Base-by-base conservation (phyloP, 2,113 vertebrate genomes). In the Pelmatolapia mariae region DNA sequence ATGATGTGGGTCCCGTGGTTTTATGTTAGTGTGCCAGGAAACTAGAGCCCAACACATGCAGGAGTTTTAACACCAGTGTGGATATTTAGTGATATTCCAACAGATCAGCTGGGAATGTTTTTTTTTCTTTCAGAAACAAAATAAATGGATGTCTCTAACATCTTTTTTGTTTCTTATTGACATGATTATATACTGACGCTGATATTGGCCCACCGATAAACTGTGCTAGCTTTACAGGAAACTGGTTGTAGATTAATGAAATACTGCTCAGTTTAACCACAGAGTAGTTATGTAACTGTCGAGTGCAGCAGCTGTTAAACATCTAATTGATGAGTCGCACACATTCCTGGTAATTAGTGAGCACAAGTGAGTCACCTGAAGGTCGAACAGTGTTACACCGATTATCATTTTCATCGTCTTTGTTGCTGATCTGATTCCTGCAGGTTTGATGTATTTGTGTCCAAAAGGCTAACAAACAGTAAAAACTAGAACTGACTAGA, bases 361-460 rank as follows among this genome's bases (percentile, higher is more conserved):
- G 22, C 38, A 29, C 40, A 29, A 40, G 9, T 29, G 68, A 45
- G 16, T 76, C 40, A 29, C 5, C 15, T 76, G 68, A 47, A 47
- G 40, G 40, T 76, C 4, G 0, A 19, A 47, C 8, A 2, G 68
- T 29, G 22, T 76, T 18, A 18, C 40, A 24, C 8, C 1, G 13
- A 63, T 36, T 2, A 73, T 10, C 68, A 26, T 73, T 45, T 73
- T 45, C 40, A 18, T 26, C 5, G 12, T 45, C 22, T 73, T 73
- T 76, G 8, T 29, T 0, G 40, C 4, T 1, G 8, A 11, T 29
- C 15, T 45, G 40, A 73, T 2, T 73, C 9, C 22, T 26, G 68
- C 5, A 26, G 22, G 4, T 45, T 73, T 43, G 22, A 43, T 26
- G 2, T 16, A 6, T 73, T 73, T 26, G 24, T 73, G 22, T 45